Percentiles rank a stretch among this genome's conserved stretches.
Evolutionary conservation across 2,797 vertebrate species (phyloP).

Genomic region (Picus viridis): DNA sequence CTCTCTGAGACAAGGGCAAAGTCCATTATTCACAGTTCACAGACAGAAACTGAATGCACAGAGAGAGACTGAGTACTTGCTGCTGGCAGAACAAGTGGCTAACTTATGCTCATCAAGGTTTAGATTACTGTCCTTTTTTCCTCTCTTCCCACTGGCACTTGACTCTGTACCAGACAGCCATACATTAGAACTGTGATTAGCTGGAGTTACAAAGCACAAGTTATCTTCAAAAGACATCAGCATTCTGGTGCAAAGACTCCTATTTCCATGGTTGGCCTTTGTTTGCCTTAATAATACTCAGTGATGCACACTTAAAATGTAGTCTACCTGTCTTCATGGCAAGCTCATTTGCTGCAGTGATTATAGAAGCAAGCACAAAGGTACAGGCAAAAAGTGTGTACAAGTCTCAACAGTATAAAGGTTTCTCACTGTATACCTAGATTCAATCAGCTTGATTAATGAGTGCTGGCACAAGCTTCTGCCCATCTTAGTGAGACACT

Average conservation of each 20-base stretch:
- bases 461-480: neutral
- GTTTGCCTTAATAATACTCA: neutral
- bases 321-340: neutral
- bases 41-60: neutral
- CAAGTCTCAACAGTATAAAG: neutral
- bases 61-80: neutral
- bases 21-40: neutral
- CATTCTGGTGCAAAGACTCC: neutral
- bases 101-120: neutral
- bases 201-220: neutral
- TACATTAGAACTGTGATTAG: neutral
- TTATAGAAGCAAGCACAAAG: neutral
- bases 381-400: neutral
- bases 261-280: neutral
- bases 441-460: neutral
- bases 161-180: neutral
- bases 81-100: constrained; percentile 2
- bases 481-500: neutral
- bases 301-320: neutral
- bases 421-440: neutral
- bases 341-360: neutral
- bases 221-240: neutral
- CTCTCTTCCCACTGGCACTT: neutral
- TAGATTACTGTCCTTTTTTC: neutral
- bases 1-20: neutral